Base-by-base conservation (phyloP, 2,888 invertebrate genomes). In the Quadriops clusia region DNA sequence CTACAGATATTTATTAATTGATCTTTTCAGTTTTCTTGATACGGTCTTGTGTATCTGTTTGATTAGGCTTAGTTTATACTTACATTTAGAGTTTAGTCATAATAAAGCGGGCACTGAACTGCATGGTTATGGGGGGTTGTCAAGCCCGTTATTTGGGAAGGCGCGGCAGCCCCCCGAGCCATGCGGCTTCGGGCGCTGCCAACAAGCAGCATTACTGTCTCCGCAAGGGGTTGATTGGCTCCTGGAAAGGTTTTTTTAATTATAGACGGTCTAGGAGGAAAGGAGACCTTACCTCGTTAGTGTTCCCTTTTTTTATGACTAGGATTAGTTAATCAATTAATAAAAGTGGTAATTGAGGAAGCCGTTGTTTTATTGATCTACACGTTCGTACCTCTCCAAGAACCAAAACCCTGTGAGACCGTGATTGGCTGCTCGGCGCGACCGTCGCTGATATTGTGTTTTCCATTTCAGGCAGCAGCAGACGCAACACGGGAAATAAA, bases 241-340 rank as follows among this genome's bases (percentile, higher is more conserved):
- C 72, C 69, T 79, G 79, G 79, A 78, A 72, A 69, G 79, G 79
- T 67, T 80, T 72, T 73, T 79, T 77, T 68, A 80, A 75, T 72
- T 72, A 73, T 68, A 79, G 76, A 69, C 72, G 74, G 64, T 71
- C 72, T 68, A 74, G 76, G 68, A 72, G 78, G 67, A 70, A 68
- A 68, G 56, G 23, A 24, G 37, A 38, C 34, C n/a, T 9, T 39
- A 39, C 41, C 42, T 40, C 23, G 30, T 43, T 39, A 44, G 41
- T 41, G 37, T 32, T 38, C 34, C 35, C 35, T 43, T 47, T 49
- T 50, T 47, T 45, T 49, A 46, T 45, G 41, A 42, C 38, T 28
- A 27, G 37, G 35, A 36, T 23, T 35, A 30, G 34, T 28, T 17
- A 21, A 27, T 20, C 17, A 26, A 42, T 45, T 48, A 54, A 55